Evolutionary conservation across 1,140 invertebrate species (phyloP), one percentile per base, ranked within the genome.

Genomic region (Musca domestica): DNA sequence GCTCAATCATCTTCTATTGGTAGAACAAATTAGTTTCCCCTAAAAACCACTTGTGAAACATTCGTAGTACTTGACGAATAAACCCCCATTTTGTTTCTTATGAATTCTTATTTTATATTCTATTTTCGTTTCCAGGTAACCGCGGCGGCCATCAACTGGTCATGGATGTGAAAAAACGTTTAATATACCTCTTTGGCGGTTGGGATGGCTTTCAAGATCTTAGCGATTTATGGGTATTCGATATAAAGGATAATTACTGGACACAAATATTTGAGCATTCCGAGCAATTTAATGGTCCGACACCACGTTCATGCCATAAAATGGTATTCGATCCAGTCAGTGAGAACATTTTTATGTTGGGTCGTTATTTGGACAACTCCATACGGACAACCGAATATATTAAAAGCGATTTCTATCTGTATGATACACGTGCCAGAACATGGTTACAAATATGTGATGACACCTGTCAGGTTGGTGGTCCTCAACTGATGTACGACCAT

Each of bases 131-230:
- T 54, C 20, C 7, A 68, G 92, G 92, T 17, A 93, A 93, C 84
- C 85, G 94, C 76, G 94, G 93, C 1, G 94, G 94, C 15, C 95
- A 96, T 83, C 94, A 96, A 81, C 91, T 96, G 86, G 91, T 92
- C 68, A 87, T 95, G 2, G 93, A 96, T 85, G 83, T 90, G n/a
- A 81, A 85, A 27, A 84, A 86, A 69, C 88, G 90, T 74, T 89
- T 86, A 0, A 86, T 96, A 4, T 96, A 95, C 82, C 82, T 97
- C n/a, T 95, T 93, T 83, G 95, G 94, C 17, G 94, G 94, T 1
- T 96, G 94, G 94, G 92, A 95, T 84, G 94, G 94, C 9, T 89
- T 88, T 70, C 86, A 90, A 72, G 94, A 96, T 82, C 81, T 93
- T 66, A 89, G 89, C 71, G 92, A 96, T 80, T 84, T 96, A 17